Evolutionary conservation across 2,113 vertebrate species (phyloP).

Genomic region (Progne subis): DNA sequence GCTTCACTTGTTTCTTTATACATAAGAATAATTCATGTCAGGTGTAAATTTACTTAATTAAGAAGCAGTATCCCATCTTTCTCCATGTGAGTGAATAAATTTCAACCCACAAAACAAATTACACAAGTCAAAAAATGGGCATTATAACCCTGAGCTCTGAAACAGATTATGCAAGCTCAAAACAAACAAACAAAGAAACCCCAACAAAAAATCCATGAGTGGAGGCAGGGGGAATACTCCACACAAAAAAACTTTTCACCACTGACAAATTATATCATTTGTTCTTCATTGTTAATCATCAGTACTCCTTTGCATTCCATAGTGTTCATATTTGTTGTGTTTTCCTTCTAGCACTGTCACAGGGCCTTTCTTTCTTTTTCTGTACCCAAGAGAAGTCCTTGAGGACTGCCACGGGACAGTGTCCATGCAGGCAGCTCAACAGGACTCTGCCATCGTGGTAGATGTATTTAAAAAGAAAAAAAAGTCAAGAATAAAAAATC

Average conservation of each 20-base stretch:
- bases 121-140: not conserved
- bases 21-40: conserved; percentile 21
- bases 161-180: not conserved
- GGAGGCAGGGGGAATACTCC: not conserved
- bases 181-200: not conserved
- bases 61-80: not conserved
- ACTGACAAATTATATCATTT: not conserved
- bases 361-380: not conserved
- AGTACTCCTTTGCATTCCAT: not conserved
- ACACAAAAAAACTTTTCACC: not conserved
- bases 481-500: not conserved
- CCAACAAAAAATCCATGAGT: not conserved
- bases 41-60: conserved; percentile 41
- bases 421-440: not conserved
- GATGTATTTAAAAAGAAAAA: not conserved
- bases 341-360: not conserved
- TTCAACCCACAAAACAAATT: conserved; percentile 4
- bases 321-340: not conserved
- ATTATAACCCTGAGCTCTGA: not conserved
- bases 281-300: not conserved
- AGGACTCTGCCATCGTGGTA: not conserved
- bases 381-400: not conserved
- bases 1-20: conserved; percentile 31
- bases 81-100: not conserved
- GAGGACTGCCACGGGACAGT: not conserved